Base-by-base conservation (phyloP, 2,797 vertebrate species). In the Sarcophilus harrisii region DNA sequence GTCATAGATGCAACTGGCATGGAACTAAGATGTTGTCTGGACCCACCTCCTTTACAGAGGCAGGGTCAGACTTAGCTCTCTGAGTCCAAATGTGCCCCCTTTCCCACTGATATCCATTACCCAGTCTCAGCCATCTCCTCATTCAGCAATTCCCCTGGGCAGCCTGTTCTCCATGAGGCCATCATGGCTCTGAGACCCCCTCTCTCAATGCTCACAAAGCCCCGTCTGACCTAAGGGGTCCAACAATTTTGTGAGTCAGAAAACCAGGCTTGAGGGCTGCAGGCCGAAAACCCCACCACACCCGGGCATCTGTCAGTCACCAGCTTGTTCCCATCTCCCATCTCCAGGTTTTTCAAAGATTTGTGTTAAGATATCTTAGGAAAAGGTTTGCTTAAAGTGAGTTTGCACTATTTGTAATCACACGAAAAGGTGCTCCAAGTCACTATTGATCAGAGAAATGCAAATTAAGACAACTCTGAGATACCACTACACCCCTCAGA, bases 141-240 rank as follows among this genome's bases (percentile, higher is more conserved):
- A 45, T 81, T 13, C 21, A 38, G 38, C 18, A n/a, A 38, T 21
- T 21, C 6, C 6, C 1, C 18, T 0, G 6, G n/a, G 3, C 16
- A 8, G 18, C 2, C 21, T 45, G 38, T 45, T 81, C 2, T 81
- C 38, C 10, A 24, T 11, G 73, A 11, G 27, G 38, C 8, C 21
- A 3, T 11, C 0, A 10, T 0, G 38, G 38, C 73, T 81, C 73
- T 27, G 21, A 6, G 66, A 45, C 0, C 0, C 21, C 38, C 3
- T 45, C 73, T 87, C n/a, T 49, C 45, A 87, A 87, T 45, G 73
- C 21, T 49, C 73, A 87, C 38, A 9, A 21, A 81, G 21, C 21
- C 38, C 21, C 27, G 21, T 10, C 8, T 81, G 21, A 11, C 38
- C 9, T 27, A 11, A 1, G 38, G 38, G 4, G 21, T 27, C 24